A percentile compares a stretch with the other conserved stretches of the same genome.
Evolutionary conservation across 2,797 vertebrate species (phyloP).

Genomic region (Lacerta agilis): DNA sequence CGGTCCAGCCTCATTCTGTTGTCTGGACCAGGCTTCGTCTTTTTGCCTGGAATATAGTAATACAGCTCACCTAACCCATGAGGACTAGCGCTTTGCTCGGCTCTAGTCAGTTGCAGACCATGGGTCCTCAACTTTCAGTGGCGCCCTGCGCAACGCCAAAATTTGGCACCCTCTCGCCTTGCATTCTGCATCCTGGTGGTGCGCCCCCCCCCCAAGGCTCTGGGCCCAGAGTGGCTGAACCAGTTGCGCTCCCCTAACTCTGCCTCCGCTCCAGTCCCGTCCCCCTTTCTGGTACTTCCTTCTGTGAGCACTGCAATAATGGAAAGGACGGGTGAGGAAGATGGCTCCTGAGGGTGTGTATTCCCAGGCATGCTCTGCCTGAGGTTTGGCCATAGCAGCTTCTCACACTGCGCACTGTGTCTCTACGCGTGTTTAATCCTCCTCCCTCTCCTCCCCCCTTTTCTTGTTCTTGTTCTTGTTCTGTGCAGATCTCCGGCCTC

Average conservation of each 20-base stretch:
- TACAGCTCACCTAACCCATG: too few relatives aligned
- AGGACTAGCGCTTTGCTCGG: background rate
- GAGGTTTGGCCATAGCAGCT: accelerated
- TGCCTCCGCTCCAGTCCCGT: background rate
- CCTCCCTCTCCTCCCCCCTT: constrained; percentile 31
- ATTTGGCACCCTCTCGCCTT: too few relatives aligned
- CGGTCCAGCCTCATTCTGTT: background rate
- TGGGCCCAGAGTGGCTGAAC: too few relatives aligned
- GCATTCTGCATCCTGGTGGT: too few relatives aligned
- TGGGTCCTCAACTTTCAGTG: too few relatives aligned
- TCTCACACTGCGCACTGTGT: accelerated
- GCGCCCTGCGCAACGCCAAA: too few relatives aligned
- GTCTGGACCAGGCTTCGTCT: background rate
- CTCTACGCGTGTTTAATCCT: background rate
- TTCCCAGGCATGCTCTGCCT: background rate
- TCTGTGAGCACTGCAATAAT: background rate
- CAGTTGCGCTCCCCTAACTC: too few relatives aligned
- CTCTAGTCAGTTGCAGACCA: background rate
- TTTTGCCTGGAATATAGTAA: background rate
- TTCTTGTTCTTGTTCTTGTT: background rate
- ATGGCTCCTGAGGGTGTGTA: background rate
- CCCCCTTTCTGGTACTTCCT: background rate
- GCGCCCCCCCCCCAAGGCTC: too few relatives aligned
- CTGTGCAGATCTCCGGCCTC: constrained; percentile 89
- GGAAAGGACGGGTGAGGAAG: background rate